phyloP scores from a whole-genome alignment of 2,888 invertebrate species.

The Yponomeuta evonymella region DNA sequence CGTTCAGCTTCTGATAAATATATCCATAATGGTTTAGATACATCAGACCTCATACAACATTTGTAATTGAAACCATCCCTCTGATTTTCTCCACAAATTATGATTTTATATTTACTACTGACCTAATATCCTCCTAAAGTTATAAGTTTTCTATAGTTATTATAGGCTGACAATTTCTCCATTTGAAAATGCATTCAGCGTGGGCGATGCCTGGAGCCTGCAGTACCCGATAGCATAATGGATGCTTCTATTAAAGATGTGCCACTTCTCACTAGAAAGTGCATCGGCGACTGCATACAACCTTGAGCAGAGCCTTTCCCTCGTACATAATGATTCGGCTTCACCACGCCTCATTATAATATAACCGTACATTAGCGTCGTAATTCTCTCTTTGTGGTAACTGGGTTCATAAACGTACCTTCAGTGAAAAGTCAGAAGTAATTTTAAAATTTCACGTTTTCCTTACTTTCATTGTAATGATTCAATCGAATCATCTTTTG shows the following conservation, averaged over 20 bases:
- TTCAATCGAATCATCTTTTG: constrained; percentile 1
- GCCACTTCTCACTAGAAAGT: constrained; percentile 67
- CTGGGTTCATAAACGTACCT: not conserved
- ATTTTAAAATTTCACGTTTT: constrained; percentile 2
- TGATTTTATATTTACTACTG: no score
- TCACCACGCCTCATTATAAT: constrained; percentile 58
- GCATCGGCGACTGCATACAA: constrained; percentile 49
- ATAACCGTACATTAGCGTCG: constrained; percentile 52
- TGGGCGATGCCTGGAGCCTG: not conserved
- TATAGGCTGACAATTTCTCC: not conserved
- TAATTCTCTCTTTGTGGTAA: constrained; percentile 19
- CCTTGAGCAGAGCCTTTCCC: constrained; percentile 71
- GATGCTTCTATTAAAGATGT: constrained; percentile 56
- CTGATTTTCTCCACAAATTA: no score
- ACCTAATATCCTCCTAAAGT: not conserved
- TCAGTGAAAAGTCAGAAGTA: not conserved
- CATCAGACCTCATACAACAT: no score
- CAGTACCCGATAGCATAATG: constrained; percentile 18
- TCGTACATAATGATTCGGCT: constrained; percentile 58
- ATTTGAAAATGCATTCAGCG: constrained; percentile 2
- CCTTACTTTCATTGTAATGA: not conserved
- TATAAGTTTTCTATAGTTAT: not conserved
- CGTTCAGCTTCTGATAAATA: no score
- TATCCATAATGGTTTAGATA: no score
- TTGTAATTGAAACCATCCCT: no score